A percentile compares a stretch with the other conserved stretches of the same genome.
Evolutionary conservation across 2,888 invertebrate genomes (phyloP).

Genomic region (Eumacrocentrus americanus): DNA sequence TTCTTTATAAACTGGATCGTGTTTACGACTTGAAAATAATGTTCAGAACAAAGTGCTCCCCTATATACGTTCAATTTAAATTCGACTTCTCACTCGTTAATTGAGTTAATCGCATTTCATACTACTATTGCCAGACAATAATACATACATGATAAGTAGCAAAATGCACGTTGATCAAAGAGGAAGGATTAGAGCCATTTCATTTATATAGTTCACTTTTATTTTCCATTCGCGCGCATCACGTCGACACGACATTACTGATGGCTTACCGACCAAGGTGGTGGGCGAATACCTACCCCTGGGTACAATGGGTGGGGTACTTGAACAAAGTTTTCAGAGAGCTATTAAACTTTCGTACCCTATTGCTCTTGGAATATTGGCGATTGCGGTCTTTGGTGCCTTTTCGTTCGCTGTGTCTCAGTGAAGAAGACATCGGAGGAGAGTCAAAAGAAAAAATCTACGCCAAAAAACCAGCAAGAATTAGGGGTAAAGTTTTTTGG

Average conservation of each 20-base stretch:
- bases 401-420: slow-evolving; percentile 3
- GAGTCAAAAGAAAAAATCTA: neutral
- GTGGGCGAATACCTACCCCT: slow-evolving; percentile 9
- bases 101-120: too few species aligned
- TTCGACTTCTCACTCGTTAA: too few species aligned
- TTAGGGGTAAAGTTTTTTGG: too few species aligned
- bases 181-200: neutral
- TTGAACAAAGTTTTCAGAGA: slow-evolving; percentile 24
- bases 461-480: too few species aligned
- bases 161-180: neutral
- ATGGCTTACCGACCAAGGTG: slow-evolving; percentile 10
- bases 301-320: too few species aligned
- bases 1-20: too few species aligned
- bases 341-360: slow-evolving; percentile 27
- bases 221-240: neutral
- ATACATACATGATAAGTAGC: neutral
- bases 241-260: neutral
- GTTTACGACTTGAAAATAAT: neutral
- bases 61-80: too few species aligned
- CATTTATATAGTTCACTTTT: neutral
- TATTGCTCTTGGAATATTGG: slow-evolving; percentile 25
- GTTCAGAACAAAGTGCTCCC: too few species aligned
- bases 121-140: too few species aligned
- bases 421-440: slow-evolving; percentile 1
- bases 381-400: slow-evolving; percentile 16